Base-by-base conservation (phyloP, 2,888 invertebrate genomes). In the Eupithecia insigniata region DNA sequence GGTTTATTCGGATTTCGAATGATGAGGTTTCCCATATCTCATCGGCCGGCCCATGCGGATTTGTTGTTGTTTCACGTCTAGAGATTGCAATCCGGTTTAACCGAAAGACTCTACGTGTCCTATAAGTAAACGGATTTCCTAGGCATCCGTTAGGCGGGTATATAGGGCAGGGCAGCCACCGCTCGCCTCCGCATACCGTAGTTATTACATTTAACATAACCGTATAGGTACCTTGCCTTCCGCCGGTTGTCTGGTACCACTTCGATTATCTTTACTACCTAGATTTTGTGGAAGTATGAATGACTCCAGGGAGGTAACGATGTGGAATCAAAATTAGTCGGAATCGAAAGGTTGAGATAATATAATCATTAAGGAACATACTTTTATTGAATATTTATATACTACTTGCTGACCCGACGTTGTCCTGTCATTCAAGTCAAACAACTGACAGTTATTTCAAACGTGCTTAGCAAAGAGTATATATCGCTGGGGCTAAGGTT, bases 191-290 rank as follows among this genome's bases (percentile, higher is more conserved):
- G 72, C 76, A 67, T 70, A 55, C 72, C 64, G 55, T 58, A 71
- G 73, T 78, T 78, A 78, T 78, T 76, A 76, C 75, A 76, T 77
- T 71, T 60, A 71, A 73, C 74, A 74, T 78, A 78, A 76, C 73
- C 70, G 78, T 76, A 76, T 66, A 66, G 68, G 71, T 69, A 71
- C 46, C 70, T 61, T 64, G 70, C 68, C 71, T 62, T 66, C 62
- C 67, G 51, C 60, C 60, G 58, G 58, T 58, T 28, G 55, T 26
- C 55, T 26, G 55, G 51, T 51, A 22, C 22, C n/a, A 39, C 43
- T n/a, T n/a, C 8, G 22, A 22, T 51, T 12, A 51, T 12, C 8
- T 51, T 10, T 2, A 51, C 22, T 51, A 22, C 22, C 22, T 51
- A 22, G 51, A 26, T 51, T 12, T 51, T 51, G 51, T 51, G 46